Evolutionary conservation across 2,797 vertebrate species (phyloP), one percentile per base, ranked within the genome.

Genomic region (Onychomys leucogaster): DNA sequence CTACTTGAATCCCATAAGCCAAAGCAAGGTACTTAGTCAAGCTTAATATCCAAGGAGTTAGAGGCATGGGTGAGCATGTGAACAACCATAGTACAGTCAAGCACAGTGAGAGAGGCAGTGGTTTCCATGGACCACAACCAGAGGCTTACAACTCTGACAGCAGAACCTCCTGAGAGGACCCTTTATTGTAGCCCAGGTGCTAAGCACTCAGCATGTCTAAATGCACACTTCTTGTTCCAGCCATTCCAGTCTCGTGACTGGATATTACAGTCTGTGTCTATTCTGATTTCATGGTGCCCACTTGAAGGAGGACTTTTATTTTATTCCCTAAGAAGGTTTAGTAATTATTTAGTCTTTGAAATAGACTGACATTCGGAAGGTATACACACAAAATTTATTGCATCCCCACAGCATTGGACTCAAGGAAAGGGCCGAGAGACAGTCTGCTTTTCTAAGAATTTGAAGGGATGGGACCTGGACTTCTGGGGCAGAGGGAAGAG

Each of bases 341-440:
- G 37, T 73, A 81, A 52, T 52, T 73, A 49, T 29, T 63, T 77
- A 43, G 34, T 41, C 41, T 76, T 76, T 89, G 93, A 76, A 89
- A 94, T 27, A 41, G 41, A 75, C 43, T 19, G 86, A 41, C 16
- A 25, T 27, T 49, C 63, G 65, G 25, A 89, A 89, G n/a, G 25
- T 13, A 10, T 19, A 55, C 17, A 76, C 55, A 73, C 13, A 75
- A 34, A 34, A 65, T 89, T 25, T 34, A 65, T 89, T 55, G 49
- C 21, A 29, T 65, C 46, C 9, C 19, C 23, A n/a, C 16, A 89
- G 41, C 55, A 13, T 0, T 17, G 65, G 67, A 43, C 13, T 65
- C n/a, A 41, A 82, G 57, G 43, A 65, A 2, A 61, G 34, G 34
- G 16, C 7, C 1, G 14, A 8, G 41, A 37, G 76, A 13, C 17